Evolutionary conservation across 2,888 invertebrate genomes (phyloP), one percentile per base, ranked within the genome.

Genomic region (Harpalus rufipes): DNA sequence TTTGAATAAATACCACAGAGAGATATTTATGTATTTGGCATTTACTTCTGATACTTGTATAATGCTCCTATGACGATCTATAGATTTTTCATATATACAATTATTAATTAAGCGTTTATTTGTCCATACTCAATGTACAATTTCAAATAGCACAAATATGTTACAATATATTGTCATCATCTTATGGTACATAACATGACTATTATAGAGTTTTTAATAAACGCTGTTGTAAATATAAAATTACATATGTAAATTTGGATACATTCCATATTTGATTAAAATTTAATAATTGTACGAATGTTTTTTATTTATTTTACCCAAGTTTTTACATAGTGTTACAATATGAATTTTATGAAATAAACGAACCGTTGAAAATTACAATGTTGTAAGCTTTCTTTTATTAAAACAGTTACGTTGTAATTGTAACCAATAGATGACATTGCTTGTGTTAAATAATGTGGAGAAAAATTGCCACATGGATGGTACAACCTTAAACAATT

Each of bases 211-310:
- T 74, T 81, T 81, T 81, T 51, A 44, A 81, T 82, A 74, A 82
- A 18, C 59, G 82, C 82, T 82, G 72, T 74, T 82, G 82, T 82
- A 82, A 82, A 82, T 82, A 82, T 56, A 82, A 59, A 82, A 82
- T 72, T 82, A 82, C 82, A 82, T 82, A 82, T 82, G 82, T 82
- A 82, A 82, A 82, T 82, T 82, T 78, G 84, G 78, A 61, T 63
- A 84, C 84, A 84, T 84, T 84, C 84, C 84, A 78, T 84, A 84
- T 76, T 83, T 76, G 78, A 84, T 76, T 83, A 83, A 83, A 84
- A 84, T 78, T 82, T 74, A 82, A 82, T 82, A 82, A 82, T 82
- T 82, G 74, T 82, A 82, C 41, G 12, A n/a, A 61, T 41, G 59
- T 18, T 51, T 51, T 51, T n/a, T 18, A 61, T 61, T 74, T 74